phyloP scores from a whole-genome alignment of 2,888 invertebrate species.

The Drosophila anceps region DNA sequence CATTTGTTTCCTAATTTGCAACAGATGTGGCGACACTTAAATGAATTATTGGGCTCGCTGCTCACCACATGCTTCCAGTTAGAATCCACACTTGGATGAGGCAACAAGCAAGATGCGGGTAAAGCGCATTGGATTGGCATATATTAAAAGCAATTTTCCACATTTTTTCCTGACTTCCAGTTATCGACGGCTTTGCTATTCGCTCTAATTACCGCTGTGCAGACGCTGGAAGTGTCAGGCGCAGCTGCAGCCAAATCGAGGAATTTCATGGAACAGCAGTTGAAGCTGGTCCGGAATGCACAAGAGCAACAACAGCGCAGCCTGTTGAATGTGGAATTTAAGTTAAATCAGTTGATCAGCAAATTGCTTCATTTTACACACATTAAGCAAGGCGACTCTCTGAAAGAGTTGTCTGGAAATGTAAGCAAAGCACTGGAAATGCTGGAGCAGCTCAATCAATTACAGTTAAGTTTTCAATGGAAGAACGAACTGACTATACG shows the following conservation, averaged over 20 bases:
- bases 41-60: not conserved
- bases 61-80: conserved; percentile 35
- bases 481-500: conserved; percentile 54
- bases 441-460: conserved; percentile 45
- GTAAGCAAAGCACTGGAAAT: conserved; percentile 10
- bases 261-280: conserved; percentile 85
- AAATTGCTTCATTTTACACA: conserved; percentile 84
- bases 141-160: not conserved
- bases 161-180: conserved; percentile 32
- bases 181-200: conserved; percentile 48
- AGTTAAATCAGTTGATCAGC: conserved; percentile 84
- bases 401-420: conserved; percentile 11
- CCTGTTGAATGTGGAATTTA: conserved; percentile 84
- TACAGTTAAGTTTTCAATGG: conserved; percentile 23
- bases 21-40: conserved; percentile 34
- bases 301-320: conserved; percentile 78
- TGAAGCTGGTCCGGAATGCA: conserved; percentile 85
- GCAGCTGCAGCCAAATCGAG: not conserved
- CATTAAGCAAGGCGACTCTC: conserved; percentile 28
- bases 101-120: conserved; percentile 40
- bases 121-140: conserved; percentile 7
- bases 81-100: not conserved
- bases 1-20: conserved; percentile 15
- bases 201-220: conserved; percentile 40
- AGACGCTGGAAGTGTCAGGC: not conserved